Base-by-base conservation (phyloP, 2,888 invertebrate species). In the Meandrusa payeni region DNA sequence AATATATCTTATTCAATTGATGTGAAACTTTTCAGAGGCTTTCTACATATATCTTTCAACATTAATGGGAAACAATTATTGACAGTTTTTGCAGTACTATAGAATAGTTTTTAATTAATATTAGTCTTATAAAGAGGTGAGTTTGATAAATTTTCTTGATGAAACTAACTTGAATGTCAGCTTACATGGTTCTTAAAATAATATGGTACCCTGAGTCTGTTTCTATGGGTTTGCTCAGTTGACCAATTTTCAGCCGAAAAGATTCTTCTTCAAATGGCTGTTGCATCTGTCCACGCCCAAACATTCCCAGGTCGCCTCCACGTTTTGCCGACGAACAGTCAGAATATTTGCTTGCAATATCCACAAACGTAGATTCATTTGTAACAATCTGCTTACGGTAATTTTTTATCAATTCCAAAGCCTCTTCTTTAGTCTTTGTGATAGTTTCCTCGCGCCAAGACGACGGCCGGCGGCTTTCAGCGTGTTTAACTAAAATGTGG, bases 131-230 rank as follows among this genome's bases (percentile, higher is more conserved):
- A n/a, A n/a, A n/a, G n/a, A n/a, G n/a, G n/a, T n/a, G n/a, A n/a
- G n/a, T n/a, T n/a, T n/a, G n/a, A n/a, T n/a, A n/a, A n/a, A n/a
- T n/a, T n/a, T n/a, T n/a, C n/a, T n/a, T n/a, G n/a, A n/a, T n/a
- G n/a, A n/a, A n/a, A n/a, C n/a, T n/a, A n/a, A n/a, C n/a, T n/a
- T n/a, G n/a, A n/a, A n/a, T n/a, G n/a, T n/a, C n/a, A n/a, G n/a
- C n/a, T 69, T 93, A 98, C 67, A 93, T 95, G 48, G 97, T 97
- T 76, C 99, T 92, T 54, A 96, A 88, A 64, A 99, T 99, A 61
- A 99, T 94, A 81, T 99, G 99, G 55, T 97, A 92, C 41, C 99
- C 99, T 6, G 98, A 99, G 70, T 98, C 98, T 9, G 99, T 98
- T 58, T 94, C 94, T 2, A 99, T 94, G 0, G 96, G 93, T 50